Evolutionary conservation across 2,888 invertebrate genomes (phyloP).

Genomic region (Tuta absoluta): DNA sequence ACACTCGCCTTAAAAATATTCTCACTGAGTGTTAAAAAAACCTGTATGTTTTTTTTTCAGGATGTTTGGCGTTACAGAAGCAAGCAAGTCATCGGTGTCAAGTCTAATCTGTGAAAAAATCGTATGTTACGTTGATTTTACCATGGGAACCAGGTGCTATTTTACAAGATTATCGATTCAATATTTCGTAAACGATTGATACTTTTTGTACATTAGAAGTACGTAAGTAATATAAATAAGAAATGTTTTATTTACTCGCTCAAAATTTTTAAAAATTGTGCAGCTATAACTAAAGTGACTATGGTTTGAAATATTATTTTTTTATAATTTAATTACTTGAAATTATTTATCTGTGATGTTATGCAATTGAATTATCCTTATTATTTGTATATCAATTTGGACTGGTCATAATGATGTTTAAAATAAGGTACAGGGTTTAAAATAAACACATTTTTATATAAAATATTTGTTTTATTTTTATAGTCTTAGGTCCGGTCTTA

Average conservation of each 20-base stretch:
- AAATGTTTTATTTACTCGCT: too few relatives aligned
- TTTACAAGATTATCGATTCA: neutral
- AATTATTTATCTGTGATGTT: neutral
- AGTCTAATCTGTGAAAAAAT: constrained; percentile 43
- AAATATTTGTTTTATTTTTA: constrained; percentile 34
- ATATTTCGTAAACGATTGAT: too few relatives aligned
- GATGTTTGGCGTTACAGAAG: constrained; percentile 55
- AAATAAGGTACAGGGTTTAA: neutral
- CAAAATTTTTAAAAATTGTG: too few relatives aligned
- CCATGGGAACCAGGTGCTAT: neutral
- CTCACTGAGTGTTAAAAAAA: neutral
- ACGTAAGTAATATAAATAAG: too few relatives aligned
- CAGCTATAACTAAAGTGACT: neutral
- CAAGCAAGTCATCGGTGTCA: constrained; percentile 48
- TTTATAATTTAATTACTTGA: neutral
- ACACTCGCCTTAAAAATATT: too few relatives aligned
- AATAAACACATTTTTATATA: constrained; percentile 9
- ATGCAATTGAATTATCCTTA: neutral
- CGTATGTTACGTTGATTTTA: neutral
- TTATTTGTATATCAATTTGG: neutral
- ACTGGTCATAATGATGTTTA: neutral
- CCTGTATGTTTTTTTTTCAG: constrained; percentile 39
- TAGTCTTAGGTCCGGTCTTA: constrained; percentile 34
- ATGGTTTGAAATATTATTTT: neutral
- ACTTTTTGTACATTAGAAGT: too few relatives aligned